Base-by-base conservation (phyloP, 1,140 invertebrate species). In the Cotesia glomerata region DNA sequence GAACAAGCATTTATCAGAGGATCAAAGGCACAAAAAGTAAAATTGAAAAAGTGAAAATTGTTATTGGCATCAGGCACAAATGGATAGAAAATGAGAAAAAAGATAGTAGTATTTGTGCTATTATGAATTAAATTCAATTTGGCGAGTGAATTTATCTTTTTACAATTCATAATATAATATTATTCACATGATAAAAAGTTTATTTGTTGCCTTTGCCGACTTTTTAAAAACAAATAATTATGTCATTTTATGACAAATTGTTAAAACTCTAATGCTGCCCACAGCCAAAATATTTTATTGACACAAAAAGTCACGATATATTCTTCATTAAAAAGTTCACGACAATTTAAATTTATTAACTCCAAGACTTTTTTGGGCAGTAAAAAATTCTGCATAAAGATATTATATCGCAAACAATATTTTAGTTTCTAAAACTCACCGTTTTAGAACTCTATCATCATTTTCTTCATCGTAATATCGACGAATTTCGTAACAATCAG, bases 21-120 rank as follows among this genome's bases (percentile, higher is more conserved):
- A 18, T 79, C 75, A 85, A 86, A 86, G 81, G 82, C 82, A 85
- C 82, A 83, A 86, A 66, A 71, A 83, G 81, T 81, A 79, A 80
- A 81, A 80, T 77, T 74, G 75, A 78, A 78, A 77, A 69, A 70
- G 74, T 65, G 4, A n/a, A 49, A 67, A 67, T 54, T 34, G 51
- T 54, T 78, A 45, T 45, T 45, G 39, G 71, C 72, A 78, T 75
- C 77, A 79, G 82, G 78, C 82, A 82, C 80, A 71, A 77, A 75
- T 83, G 76, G 74, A 80, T 78, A 79, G 69, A 73, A 67, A 81
- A 76, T 54, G 16, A 82, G 64, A 74, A 76, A 72, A 39, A 70
- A 68, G 56, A 65, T 64, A 56, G 2, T 49, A 56, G 32, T 49
- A 65, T 65, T 65, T 39, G 18, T 51, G 36, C 62, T 56, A 5